These are phyloP conservation scores for Nothoprocta perdicaria DNA, from an alignment of 2,113 vertebrate species.

Conservation along the genomic window DNA sequence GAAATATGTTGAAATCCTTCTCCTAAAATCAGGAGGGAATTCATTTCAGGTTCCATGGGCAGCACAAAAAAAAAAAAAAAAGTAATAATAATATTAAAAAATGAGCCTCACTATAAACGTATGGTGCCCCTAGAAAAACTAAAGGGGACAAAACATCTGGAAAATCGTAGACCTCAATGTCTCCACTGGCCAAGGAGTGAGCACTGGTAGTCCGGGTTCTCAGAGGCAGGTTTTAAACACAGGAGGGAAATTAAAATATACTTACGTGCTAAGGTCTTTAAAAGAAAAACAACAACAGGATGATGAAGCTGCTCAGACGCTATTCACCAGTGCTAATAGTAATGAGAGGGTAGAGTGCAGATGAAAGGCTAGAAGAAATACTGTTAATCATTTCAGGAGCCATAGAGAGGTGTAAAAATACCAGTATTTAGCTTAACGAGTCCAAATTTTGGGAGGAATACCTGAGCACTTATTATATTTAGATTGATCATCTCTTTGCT, in stretches of 20 bases:
- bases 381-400: neutral
- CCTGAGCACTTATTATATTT: neutral
- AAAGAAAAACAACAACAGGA: conserved; percentile 49
- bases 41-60: neutral
- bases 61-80: neutral
- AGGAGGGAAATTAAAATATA: conserved; percentile 58
- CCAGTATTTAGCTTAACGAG: neutral
- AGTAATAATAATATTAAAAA: neutral
- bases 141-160: neutral
- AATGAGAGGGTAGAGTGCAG: conserved; percentile 20
- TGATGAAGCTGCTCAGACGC: conserved; percentile 50
- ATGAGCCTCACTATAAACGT: neutral
- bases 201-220: conserved; percentile 44
- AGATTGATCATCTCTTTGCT: conserved; percentile 23
- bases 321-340: conserved; percentile 32
- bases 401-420: neutral
- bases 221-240: neutral
- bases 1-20: neutral
- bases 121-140: neutral
- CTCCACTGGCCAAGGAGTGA: neutral
- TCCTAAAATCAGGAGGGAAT: neutral
- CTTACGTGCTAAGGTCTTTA: conserved; percentile 1
- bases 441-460: conserved; percentile 26
- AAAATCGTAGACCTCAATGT: neutral
- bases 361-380: conserved; percentile 32